A percentile compares a stretch with the other conserved stretches of the same genome.
Conservation (phyloP, 2,797 vertebrate species). For the Arnoldichthys spilopterus region DNA sequence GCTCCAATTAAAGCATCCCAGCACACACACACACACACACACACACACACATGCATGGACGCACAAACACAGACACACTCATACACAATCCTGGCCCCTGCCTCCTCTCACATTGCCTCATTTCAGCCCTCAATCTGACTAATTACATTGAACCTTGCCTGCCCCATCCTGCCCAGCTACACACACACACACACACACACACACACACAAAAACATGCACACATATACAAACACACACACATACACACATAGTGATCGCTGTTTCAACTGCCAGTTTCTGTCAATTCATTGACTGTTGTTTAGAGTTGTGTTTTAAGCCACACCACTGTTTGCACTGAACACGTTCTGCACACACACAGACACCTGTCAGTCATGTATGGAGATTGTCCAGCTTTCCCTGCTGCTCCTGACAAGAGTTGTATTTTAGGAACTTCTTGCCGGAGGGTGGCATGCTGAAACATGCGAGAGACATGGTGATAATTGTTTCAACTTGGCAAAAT, state of each 20-base stretch:
- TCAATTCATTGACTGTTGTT: conserved; percentile 20
- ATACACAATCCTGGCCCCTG: conserved; percentile 47
- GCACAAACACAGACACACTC: conserved; percentile 30
- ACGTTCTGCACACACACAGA: not conserved
- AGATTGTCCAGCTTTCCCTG: conserved; percentile 7
- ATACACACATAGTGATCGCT: conserved; percentile 7
- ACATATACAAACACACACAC: not conserved
- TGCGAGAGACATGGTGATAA: conserved; percentile 75
- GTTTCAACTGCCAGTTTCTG: conserved; percentile 16
- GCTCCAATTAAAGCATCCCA: conserved; percentile 60
- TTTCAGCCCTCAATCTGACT: conserved; percentile 68
- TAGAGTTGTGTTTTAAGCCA: conserved; percentile 41
- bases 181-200: conserved; percentile 61
- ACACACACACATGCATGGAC: conserved; percentile 19
- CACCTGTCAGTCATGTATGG: not conserved
- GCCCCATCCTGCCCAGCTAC: conserved; percentile 62
- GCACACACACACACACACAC: conserved; percentile 33
- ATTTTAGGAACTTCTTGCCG: conserved; percentile 27
- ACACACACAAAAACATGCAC: conserved; percentile 58
- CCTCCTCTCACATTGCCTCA: conserved; percentile 62
- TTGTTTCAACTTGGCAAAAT: conserved; percentile 72
- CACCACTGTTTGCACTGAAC: conserved; percentile 14
- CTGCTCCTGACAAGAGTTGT: conserved; percentile 13
- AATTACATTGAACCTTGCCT: conserved; percentile 76
- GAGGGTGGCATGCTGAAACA: conserved; percentile 69